Percentiles rank a stretch among this genome's conserved stretches.
These are phyloP conservation scores for Chrysocyon brachyurus DNA, from an alignment of 2,797 vertebrate genomes.

Conservation along the genomic window DNA sequence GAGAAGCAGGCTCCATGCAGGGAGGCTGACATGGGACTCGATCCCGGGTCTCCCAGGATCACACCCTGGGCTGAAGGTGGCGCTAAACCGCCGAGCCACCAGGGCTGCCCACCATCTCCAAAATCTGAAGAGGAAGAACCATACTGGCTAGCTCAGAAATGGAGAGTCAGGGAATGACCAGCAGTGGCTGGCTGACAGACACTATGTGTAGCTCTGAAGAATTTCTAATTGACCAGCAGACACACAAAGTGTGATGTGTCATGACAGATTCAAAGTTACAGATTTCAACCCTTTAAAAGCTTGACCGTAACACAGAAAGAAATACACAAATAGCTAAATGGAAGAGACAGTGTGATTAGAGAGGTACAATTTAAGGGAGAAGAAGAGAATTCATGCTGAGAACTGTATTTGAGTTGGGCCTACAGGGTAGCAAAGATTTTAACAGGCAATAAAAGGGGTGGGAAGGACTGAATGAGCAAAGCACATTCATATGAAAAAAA, in stretches of 20 bases:
- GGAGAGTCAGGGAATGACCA: not conserved
- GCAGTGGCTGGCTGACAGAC: rapidly evolving
- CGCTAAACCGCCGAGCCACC: no score
- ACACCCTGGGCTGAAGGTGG: no score
- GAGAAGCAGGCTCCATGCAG: no score
- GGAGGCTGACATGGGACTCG: no score
- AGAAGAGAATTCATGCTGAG: not conserved
- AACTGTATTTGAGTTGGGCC: not conserved
- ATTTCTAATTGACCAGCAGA: not conserved
- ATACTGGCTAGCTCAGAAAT: not conserved
- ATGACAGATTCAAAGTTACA: not conserved
- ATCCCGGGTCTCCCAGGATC: no score
- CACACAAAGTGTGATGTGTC: not conserved
- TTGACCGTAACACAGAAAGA: not conserved
- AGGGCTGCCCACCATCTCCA: not conserved
- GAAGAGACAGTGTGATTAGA: not conserved
- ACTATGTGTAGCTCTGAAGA: not conserved
- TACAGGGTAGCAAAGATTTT: not conserved
- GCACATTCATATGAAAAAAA: not conserved
- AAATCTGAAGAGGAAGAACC: not conserved
- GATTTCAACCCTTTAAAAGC: not conserved
- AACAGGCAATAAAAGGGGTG: not conserved
- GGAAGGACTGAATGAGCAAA: not conserved
- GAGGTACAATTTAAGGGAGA: not conserved
- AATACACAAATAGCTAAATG: not conserved